Conservation (phyloP, 2,113 vertebrate genomes). For the Oreochromis tanganicae region DNA sequence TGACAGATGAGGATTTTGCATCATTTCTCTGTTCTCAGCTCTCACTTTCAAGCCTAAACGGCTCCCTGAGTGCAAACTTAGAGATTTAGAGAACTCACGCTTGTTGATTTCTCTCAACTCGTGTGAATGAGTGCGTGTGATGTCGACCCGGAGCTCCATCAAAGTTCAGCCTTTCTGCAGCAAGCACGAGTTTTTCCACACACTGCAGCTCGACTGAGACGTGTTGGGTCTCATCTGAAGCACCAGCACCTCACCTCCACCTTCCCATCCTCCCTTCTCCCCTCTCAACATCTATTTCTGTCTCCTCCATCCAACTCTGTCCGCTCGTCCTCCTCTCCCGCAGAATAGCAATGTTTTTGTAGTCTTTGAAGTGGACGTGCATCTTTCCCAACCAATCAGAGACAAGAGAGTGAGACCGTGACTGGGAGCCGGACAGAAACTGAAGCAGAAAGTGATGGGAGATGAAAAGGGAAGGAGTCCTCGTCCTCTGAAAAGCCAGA, state of each 20-base stretch:
- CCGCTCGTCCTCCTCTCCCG: neutral
- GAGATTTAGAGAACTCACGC: neutral
- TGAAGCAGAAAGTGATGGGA: neutral
- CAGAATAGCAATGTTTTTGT: neutral
- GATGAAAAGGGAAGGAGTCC: neutral
- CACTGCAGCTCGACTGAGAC: neutral
- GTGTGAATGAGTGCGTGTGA: neutral
- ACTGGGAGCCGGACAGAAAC: neutral
- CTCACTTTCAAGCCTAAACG: neutral
- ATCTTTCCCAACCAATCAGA: neutral
- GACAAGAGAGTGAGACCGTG: neutral
- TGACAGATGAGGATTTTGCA: neutral
- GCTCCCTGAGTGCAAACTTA: neutral
- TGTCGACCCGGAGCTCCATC: neutral
- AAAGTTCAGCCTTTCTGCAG: neutral
- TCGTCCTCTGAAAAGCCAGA: neutral
- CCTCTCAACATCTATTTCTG: neutral
- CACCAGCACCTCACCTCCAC: neutral
- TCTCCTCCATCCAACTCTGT: neutral
- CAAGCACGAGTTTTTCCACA: neutral
- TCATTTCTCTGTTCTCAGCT: neutral
- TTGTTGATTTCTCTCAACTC: neutral
- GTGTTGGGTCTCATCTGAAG: neutral
- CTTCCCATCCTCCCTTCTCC: neutral
- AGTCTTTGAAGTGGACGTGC: neutral